Base-by-base conservation (phyloP, 2,888 invertebrate genomes). In the Steromphala cineraria region DNA sequence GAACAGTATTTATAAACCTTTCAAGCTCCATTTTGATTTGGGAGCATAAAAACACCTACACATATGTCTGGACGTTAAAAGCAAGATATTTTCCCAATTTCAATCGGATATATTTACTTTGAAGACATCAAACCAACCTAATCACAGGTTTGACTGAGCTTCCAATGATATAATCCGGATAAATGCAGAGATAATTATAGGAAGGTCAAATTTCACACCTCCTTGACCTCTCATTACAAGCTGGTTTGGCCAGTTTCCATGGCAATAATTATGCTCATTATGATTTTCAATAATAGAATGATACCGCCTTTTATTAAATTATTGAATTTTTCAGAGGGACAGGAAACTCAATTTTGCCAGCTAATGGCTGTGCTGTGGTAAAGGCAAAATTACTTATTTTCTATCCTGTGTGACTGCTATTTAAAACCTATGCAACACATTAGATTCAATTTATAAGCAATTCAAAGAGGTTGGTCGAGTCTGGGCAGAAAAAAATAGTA, bases 211-310 rank as follows among this genome's bases (percentile, higher is more conserved):
- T 62, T 62, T 62, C 62, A 62, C 62, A 62, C 62, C 62, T 62
- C 28, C 62, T 24, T 28, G 62, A 62, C 62, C 62, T n/a, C 62
- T 62, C 62, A 62, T 62, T 62, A 62, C 21, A 28, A 28, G 28
- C 28, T 28, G 62, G 62, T 28, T 62, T 62, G 62, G 28, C 62
- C 28, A 28, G 62, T 62, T 62, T 28, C 62, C 62, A 62, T 62
- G 62, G 62, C 62, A 62, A 62, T 62, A 62, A 62, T 62, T 62
- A 62, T 62, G 62, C 62, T 62, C 62, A 62, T 62, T 62, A 62
- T 62, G 24, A 62, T 62, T 62, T 62, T 62, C 62, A 62, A 62
- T 62, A 62, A 62, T 62, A 28, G 62, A 62, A 62, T 62, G 62
- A 24, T 62, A 62, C 62, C 15, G 62, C 28, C 62, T 62, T 62